Evolutionary conservation across 1,140 invertebrate species (phyloP).

Genomic region (Lanistes nyassanus): DNA sequence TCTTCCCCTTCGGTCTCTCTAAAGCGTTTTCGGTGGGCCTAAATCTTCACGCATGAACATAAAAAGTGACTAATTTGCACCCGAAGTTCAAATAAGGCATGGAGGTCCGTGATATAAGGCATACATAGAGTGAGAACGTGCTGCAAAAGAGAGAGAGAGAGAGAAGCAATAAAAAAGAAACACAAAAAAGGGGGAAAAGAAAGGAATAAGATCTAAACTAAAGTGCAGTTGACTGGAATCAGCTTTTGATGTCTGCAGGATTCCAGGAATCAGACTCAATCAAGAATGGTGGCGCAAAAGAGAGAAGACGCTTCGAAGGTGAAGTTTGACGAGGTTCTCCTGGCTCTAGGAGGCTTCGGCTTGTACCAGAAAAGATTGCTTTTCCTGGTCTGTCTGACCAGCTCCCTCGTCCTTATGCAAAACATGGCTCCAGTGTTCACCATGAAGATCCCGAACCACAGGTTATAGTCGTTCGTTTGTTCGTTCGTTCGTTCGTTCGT

Average conservation of each 20-base stretch:
- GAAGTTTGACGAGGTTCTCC: not conserved
- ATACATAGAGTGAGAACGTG: not conserved
- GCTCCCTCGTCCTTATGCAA: not conserved
- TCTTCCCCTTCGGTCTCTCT: no score
- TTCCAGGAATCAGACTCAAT: no score
- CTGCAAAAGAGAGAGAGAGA: conserved; percentile 7
- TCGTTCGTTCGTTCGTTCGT: no score
- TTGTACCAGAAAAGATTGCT: not conserved
- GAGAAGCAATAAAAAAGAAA: not conserved
- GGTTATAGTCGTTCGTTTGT: not conserved
- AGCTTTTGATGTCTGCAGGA: no score
- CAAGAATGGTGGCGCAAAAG: not conserved
- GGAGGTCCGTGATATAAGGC: no score
- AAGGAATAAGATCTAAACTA: not conserved
- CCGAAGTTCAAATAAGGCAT: no score
- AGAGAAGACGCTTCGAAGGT: not conserved
- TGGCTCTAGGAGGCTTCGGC: not conserved
- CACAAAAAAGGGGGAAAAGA: not conserved
- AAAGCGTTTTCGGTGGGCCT: no score
- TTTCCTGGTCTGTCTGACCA: not conserved
- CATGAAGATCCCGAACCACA: not conserved
- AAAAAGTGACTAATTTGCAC: no score
- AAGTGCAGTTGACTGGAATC: not conserved
- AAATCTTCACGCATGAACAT: no score
- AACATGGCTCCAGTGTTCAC: not conserved